Base-by-base conservation (phyloP, 1,140 invertebrate species). In the Rhagoletis pomonella region DNA sequence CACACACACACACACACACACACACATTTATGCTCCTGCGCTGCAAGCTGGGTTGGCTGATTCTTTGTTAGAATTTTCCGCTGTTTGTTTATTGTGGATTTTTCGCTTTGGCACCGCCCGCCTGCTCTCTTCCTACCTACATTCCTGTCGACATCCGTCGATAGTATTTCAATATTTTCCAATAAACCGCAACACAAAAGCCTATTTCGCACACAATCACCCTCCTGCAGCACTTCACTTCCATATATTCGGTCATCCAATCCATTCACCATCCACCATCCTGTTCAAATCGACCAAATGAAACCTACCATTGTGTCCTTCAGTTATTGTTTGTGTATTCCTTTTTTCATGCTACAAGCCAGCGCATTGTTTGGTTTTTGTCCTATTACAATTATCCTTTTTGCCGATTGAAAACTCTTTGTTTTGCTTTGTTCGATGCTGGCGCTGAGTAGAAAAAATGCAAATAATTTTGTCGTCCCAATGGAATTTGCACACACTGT, bases 141-240 rank as follows among this genome's bases (percentile, higher is more conserved):
- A 55, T 7, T 10, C 50, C 50, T 55, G 5, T 67, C 64, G 29
- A 1, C 29, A 29, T 5, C 2, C 47, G 7, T 55, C 44, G 19
- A 58, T 29, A 29, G 29, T 55, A 81, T 29, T 81, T 55, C 50
- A 58, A n/a, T 81, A 19, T 19, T 47, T 14, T 29, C 55, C 73
- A 81, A 81, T 81, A 81, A 81, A 81, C 73, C 73, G 19, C 73
- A 58, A 19, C 17, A 81, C 73, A 81, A 81, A 81, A 81, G 47
- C n/a, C 6, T 50, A 55, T 81, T 81, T 81, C 47, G 73, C 73
- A 81, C 73, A 29, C 29, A 29, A 29, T 29, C 29, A 81, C 50
- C 44, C 73, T 44, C 19, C 5, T 4, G 47, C 47, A 55, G 73
- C 47, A 42, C 67, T 73, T 4, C 67, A 47, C 69, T 17, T 29